Evolutionary conservation across 2,797 vertebrate genomes (phyloP).

Genomic region (Champsocephalus esox): DNA sequence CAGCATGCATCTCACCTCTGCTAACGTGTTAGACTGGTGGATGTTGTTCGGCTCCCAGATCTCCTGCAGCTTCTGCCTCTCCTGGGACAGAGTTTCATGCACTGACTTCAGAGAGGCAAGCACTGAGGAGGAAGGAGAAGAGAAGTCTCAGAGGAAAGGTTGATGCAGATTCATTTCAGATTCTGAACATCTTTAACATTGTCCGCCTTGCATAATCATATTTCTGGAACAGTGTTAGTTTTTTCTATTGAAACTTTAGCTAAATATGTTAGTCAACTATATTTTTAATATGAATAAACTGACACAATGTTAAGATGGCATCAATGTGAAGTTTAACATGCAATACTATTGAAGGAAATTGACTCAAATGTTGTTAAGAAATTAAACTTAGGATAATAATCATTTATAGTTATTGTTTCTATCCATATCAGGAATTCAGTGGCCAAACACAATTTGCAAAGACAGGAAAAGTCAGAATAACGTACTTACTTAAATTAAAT

Average conservation of each 20-base stretch:
- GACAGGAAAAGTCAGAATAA: too few species aligned
- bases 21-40: constrained; percentile 61
- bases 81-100: constrained; percentile 86
- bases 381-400: too few species aligned
- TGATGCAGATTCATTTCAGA: neutral
- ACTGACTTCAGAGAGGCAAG: constrained; percentile 86
- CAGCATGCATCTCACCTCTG: constrained; percentile 66
- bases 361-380: too few species aligned
- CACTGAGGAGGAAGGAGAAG: constrained; percentile 64
- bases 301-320: too few species aligned
- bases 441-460: neutral
- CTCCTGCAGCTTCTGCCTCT: constrained; percentile 88
- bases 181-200: too few species aligned
- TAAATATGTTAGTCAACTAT: too few species aligned
- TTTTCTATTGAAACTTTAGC: too few species aligned
- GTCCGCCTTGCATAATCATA: neutral
- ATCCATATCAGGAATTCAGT: neutral
- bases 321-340: too few species aligned
- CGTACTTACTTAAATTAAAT: too few species aligned
- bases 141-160: neutral
- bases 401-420: too few species aligned
- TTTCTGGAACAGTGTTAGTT: neutral
- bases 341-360: too few species aligned
- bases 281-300: too few species aligned
- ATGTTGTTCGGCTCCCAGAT: constrained; percentile 76